phyloP scores from a whole-genome alignment of 2,888 invertebrate species.

The Coenonympha glycerion region DNA sequence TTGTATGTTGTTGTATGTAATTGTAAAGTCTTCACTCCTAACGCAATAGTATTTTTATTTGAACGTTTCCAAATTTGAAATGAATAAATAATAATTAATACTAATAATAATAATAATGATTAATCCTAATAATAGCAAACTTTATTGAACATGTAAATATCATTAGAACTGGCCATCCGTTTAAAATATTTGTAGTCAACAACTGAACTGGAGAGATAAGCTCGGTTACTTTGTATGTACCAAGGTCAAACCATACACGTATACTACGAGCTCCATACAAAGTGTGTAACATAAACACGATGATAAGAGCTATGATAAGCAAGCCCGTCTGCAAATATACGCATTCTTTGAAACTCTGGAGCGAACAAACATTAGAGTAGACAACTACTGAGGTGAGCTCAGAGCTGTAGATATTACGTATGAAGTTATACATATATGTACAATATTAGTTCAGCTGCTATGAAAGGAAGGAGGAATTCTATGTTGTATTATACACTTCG shows the following conservation, averaged over 20 bases:
- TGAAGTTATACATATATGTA: neutral
- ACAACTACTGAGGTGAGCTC: neutral
- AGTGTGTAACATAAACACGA: constrained; percentile 9
- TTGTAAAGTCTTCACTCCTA: no score
- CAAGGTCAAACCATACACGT: constrained; percentile 6
- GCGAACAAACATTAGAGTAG: constrained; percentile 2
- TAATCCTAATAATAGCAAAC: neutral
- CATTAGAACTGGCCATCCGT: neutral
- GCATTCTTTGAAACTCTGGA: constrained; percentile 30
- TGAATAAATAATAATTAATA: no score
- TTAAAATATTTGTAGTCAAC: neutral
- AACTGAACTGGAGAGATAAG: constrained; percentile 7
- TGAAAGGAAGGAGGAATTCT: neutral
- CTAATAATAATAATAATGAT: no score
- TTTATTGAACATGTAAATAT: neutral
- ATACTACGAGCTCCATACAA: neutral
- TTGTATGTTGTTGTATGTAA: no score
- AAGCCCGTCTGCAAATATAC: constrained; percentile 30
- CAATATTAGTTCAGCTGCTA: constrained; percentile 7
- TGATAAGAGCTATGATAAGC: constrained; percentile 30
- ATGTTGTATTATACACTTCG: no score
- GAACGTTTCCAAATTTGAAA: no score
- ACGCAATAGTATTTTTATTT: no score
- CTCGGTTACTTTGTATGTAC: constrained; percentile 4
- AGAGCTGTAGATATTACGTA: neutral